phyloP scores from a whole-genome alignment of 2,113 vertebrate genomes.

The rabbit (Oryctolagus cuniculus) region mOryCun1.1 NC_091449.1:43278501-43279000 shows the following conservation, averaged over 20 bases:
- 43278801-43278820: conserved; percentile 50
- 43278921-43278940: not conserved
- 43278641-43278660: too few relatives aligned
- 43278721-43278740: not conserved
- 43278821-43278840: conserved; percentile 2
- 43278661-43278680: too few relatives aligned
- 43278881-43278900: not conserved
- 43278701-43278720: too few relatives aligned
- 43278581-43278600: too few relatives aligned
- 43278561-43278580: too few relatives aligned
- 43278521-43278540: too few relatives aligned
- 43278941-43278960: not conserved
- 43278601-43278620: too few relatives aligned
- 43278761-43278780: not conserved
- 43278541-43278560: too few relatives aligned
- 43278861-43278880: not conserved
- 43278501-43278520: too few relatives aligned
- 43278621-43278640: too few relatives aligned
- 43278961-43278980: not conserved
- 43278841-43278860: not conserved
- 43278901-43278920: conserved; percentile 5
- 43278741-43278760: conserved; percentile 20
- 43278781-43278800: not conserved
- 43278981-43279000: not conserved
- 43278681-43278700: too few relatives aligned